Base-by-base conservation (phyloP, 2,888 invertebrate species). In the Diaperis boleti region DNA sequence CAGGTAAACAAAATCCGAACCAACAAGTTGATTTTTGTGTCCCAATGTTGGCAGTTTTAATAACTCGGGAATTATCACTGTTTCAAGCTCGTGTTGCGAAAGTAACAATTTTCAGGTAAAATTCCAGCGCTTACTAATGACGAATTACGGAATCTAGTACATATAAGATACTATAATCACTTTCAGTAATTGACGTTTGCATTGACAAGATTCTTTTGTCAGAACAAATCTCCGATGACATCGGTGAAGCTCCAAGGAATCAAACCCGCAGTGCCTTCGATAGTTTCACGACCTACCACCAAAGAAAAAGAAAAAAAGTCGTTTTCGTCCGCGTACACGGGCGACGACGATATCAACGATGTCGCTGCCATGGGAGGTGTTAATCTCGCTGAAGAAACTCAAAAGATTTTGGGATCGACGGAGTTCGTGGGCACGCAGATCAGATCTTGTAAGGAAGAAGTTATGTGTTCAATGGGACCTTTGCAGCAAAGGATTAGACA, bases 281-380 rank as follows among this genome's bases (percentile, higher is more conserved):
- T 80, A 67, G 75, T 80, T 72, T 79, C 82, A 42, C 68, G 88
- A 79, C 87, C 90, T 6, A 82, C 89, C 22, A 83, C 88, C 69
- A 74, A 74, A 82, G 92, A 92, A 72, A 92, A 91, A 77, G 91
- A 92, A 74, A 92, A 91, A 81, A 90, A 89, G 75, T 82, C 78
- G 20, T 85, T 86, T 77, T 85, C 88, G 39, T 69, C 54, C 85
- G 78, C 78, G 5, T 78, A 78, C 61, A 76, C 76, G 1, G 75
- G 76, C 13, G 96, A 96, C 76, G 97, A 97, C 79, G 97, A 98
- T 80, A 96, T 98, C 76, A 98, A 98, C 78, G 98, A 98, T 83
- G 98, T 98, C 8, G 97, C 98, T 20, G 96, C 98, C 6, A 98
- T 98, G 98, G 98, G 98, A 67, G 98, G 98, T 49, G 98, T 98